Percentiles rank a stretch among this genome's conserved stretches.
Conservation (phyloP, 2,113 vertebrate species). For the Datnioides undecimradiatus region DNA sequence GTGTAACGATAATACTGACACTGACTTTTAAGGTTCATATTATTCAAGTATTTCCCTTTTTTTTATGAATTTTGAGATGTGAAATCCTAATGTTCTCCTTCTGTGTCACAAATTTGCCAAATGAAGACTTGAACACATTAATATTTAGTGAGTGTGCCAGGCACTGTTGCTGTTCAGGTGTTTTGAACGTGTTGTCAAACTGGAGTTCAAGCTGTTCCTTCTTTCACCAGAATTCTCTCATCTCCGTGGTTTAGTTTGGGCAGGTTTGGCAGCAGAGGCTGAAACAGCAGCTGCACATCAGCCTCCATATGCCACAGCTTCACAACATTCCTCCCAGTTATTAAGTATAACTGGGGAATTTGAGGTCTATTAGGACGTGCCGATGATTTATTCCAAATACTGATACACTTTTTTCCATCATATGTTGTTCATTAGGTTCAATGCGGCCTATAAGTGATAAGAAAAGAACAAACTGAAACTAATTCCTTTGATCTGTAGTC, state of each 20-base stretch:
- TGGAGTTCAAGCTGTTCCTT: slow-evolving; percentile 36
- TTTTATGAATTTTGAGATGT: not conserved
- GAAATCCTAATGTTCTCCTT: not conserved
- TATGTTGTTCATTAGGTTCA: not conserved
- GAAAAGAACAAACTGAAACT: slow-evolving; percentile 6
- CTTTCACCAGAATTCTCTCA: slow-evolving; percentile 8
- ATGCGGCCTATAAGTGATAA: not conserved
- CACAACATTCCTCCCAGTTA: not conserved
- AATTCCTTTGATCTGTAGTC: not conserved
- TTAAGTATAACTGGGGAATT: slow-evolving; percentile 16
- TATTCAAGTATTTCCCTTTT: not conserved
- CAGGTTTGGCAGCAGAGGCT: slow-evolving; percentile 29
- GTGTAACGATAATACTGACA: not conserved
- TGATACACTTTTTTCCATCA: not conserved
- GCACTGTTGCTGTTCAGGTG: slow-evolving; percentile 12
- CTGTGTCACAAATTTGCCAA: not conserved
- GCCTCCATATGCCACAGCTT: slow-evolving; percentile 32
- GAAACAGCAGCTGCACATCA: slow-evolving; percentile 53
- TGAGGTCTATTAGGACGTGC: not conserved
- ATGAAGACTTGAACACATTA: not conserved
- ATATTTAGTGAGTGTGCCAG: not conserved
- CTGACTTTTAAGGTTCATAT: not conserved
- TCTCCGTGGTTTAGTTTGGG: slow-evolving; percentile 24
- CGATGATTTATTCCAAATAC: not conserved
- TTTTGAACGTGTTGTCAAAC: slow-evolving; percentile 6